Base-by-base conservation (phyloP, 2,113 vertebrate genomes). In the Trematomus loennbergii region DNA sequence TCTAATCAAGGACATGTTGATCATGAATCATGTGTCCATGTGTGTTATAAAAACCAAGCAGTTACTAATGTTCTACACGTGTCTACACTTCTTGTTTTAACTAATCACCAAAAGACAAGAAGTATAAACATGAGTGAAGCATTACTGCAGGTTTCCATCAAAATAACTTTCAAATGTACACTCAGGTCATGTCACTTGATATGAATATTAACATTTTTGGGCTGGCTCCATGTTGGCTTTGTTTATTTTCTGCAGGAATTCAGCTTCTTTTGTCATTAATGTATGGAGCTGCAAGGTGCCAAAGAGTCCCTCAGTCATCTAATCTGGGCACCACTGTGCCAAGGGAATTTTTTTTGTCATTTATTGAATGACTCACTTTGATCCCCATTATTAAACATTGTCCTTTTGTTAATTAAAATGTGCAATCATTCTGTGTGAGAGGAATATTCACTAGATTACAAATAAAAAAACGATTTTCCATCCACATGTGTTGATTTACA, bases 1-100 rank as follows among this genome's bases (percentile, higher is more conserved):
- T 48, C 13, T 66, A 59, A 85, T 77, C 63, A 69, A 72, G 45
- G 58, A 77, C 54, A 72, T 73, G 79, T 40, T 0, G 45, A 78
- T 87, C 74, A 82, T 81, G 40, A 83, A 77, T 83, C 55, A 68
- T 33, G 7, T 71, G 73, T 82, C 80, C 87, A 82, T 52, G 71
- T 82, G 87, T 85, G 46, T 72, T 79, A 10, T 70, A 68, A 78
- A 71, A 50, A 72, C 66, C 59, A 63, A 60, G 20, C 43, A 68
- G 2, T 65, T 69, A 54, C 25, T 62, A 78, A 79, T 18, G 12
- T 40, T 40, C 40, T 7, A 3, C 69, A 70, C 17, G 12, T 25
- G 53, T 33, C 49, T 43, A 40, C 29, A 1, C 8, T 12, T 36
- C 33, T 43, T 54, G 4, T 65, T 20, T 52, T 20, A 18, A n/a